A percentile compares a stretch with the other conserved stretches of the same genome.
phyloP scores from a whole-genome alignment of 2,888 invertebrate species.

The Oscheius myriophilus region DNA sequence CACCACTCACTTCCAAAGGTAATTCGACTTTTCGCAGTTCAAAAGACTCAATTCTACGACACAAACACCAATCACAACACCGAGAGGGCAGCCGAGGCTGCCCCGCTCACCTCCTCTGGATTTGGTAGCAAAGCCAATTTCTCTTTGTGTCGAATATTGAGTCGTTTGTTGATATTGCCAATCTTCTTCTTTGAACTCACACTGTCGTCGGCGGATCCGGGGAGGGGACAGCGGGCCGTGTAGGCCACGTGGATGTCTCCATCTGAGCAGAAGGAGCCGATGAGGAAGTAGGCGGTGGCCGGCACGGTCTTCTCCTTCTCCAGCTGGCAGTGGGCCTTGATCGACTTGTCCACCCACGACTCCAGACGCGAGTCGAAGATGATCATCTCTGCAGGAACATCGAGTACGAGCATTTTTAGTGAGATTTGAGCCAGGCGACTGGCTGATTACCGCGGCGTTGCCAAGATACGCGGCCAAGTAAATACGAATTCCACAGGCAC shows the following conservation, averaged over 20 bases:
- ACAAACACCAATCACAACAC: slow-evolving; percentile 19
- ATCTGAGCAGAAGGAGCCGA: slow-evolving; percentile 51
- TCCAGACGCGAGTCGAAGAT: slow-evolving; percentile 50
- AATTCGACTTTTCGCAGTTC: background rate
- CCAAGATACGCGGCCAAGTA: too few species aligned
- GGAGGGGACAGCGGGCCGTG: slow-evolving; percentile 54
- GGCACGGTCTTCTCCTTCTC: slow-evolving; percentile 43
- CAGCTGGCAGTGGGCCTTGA: slow-evolving; percentile 33
- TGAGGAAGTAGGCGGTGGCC: slow-evolving; percentile 50
- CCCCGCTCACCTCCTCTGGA: slow-evolving; percentile 19
- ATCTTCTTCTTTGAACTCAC: slow-evolving; percentile 32
- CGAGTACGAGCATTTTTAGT: slow-evolving; percentile 27
- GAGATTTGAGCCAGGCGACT: background rate
- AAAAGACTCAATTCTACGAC: background rate
- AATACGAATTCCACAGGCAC: too few species aligned
- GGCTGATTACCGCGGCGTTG: too few species aligned
- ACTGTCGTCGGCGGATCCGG: slow-evolving; percentile 45
- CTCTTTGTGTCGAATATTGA: slow-evolving; percentile 25
- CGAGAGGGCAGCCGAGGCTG: background rate
- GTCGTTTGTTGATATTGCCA: slow-evolving; percentile 1
- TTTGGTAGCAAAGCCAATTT: slow-evolving; percentile 16
- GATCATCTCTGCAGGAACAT: slow-evolving; percentile 43
- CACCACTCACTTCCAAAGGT: too few species aligned
- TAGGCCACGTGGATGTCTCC: slow-evolving; percentile 56
- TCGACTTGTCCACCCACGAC: slow-evolving; percentile 46